Conservation (phyloP, 53 echinoderm and acorn worm species). For the Luidia sarsii region DNA sequence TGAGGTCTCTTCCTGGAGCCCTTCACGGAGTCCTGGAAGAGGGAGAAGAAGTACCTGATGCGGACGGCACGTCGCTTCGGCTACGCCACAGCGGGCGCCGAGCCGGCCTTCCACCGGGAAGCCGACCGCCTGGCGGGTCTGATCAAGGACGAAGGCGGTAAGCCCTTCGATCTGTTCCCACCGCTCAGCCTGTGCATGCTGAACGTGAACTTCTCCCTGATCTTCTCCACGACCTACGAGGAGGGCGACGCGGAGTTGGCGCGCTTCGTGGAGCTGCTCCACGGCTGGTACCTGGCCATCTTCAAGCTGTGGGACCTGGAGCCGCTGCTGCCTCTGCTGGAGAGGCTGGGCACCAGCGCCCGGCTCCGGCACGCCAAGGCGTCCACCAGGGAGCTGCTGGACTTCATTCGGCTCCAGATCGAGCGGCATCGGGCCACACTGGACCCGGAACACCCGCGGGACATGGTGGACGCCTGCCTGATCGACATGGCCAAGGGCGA, state of each 20-base stretch:
- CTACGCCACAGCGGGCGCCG: conserved; percentile 15
- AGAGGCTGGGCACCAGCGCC: conserved; percentile 5
- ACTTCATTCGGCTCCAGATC: conserved; percentile 8
- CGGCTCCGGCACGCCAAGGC: not conserved
- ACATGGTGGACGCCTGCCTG: no score
- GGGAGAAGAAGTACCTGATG: no score
- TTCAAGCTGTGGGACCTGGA: conserved; percentile 25
- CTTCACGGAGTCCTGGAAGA: conserved; percentile 25
- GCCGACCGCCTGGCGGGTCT: conserved; percentile 29
- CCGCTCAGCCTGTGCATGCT: conserved; percentile 22
- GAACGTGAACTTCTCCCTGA: conserved; percentile 27
- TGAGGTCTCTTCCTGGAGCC: conserved; percentile 40
- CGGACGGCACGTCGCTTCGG: conserved; percentile 33
- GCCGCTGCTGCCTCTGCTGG: conserved; percentile 17
- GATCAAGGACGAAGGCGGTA: conserved; percentile 10
- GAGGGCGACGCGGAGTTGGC: conserved; percentile 29
- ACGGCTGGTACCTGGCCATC: not conserved
- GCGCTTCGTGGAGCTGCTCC: not conserved
- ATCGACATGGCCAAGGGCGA: no score
- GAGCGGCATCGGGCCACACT: conserved; percentile 15
- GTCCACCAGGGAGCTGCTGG: not conserved
- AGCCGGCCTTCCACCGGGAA: conserved; percentile 2
- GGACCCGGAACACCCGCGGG: conserved; percentile 21
- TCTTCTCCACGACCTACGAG: conserved; percentile 27
- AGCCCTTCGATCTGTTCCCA: not conserved